These are phyloP conservation scores for Doris montereyensis DNA, from an alignment of 2,888 invertebrate species.

Conservation along the genomic window DNA sequence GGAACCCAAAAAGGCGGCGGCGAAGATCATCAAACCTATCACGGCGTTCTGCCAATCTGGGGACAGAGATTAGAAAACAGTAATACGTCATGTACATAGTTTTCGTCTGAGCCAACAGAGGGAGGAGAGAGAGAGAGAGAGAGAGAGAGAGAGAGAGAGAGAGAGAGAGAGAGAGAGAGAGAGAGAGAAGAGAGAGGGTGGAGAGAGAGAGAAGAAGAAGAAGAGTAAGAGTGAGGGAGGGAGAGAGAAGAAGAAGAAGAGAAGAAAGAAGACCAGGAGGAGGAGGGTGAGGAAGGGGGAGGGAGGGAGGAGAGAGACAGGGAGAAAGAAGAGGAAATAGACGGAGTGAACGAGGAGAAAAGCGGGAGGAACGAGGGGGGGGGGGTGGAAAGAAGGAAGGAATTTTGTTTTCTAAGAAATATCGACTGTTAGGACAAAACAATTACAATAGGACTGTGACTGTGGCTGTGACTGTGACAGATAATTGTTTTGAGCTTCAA, in stretches of 20 bases:
- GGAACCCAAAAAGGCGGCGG: conserved; percentile 68
- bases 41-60: conserved; percentile 73
- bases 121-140: not conserved
- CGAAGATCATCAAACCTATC: conserved; percentile 70
- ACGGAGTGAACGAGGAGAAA: not conserved
- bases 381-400: not conserved
- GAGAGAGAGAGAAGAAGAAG: conserved; percentile 33
- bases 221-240: not conserved
- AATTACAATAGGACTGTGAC: too few species aligned
- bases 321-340: not conserved
- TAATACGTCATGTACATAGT: not conserved
- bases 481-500: too few species aligned
- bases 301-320: not conserved
- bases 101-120: not conserved
- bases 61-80: conserved; percentile 40
- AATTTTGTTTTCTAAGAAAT: too few species aligned
- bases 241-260: not conserved
- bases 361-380: not conserved
- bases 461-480: too few species aligned
- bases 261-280: not conserved
- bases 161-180: conserved; percentile 26
- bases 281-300: conserved; percentile 1
- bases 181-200: conserved; percentile 31
- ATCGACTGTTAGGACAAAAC: too few species aligned
- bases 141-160: not conserved